A percentile compares a stretch with the other conserved stretches of the same genome.
Conservation (phyloP, 2,888 invertebrate genomes). For the Strigamia transsilvanica region DNA sequence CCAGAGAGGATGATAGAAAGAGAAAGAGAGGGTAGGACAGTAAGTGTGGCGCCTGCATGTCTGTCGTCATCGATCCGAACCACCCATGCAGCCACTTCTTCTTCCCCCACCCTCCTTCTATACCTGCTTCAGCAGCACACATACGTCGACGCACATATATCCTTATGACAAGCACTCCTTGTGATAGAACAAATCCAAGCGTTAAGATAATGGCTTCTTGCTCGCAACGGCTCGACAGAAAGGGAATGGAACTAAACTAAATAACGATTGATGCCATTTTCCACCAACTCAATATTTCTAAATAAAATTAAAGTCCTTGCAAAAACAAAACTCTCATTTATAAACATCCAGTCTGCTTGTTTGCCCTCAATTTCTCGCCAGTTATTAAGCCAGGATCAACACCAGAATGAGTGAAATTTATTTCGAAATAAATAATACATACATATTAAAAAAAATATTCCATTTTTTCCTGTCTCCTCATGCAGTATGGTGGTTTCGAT, state of each 20-base stretch:
- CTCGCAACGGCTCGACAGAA: constrained; percentile 4
- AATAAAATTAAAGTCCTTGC: neutral
- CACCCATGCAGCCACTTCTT: constrained; percentile 38
- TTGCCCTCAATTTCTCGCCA: neutral
- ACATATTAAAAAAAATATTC: too few species aligned
- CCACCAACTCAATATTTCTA: constrained; percentile 6
- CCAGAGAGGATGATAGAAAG: constrained; percentile 10
- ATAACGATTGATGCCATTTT: constrained; percentile 29
- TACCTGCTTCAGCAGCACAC: constrained; percentile 34
- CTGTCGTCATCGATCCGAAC: constrained; percentile 38
- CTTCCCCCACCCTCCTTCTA: constrained; percentile 14
- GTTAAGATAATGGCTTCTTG: constrained; percentile 42
- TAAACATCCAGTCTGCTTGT: neutral
- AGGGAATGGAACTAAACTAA: constrained; percentile 33
- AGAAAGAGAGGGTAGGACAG: constrained; percentile 29
- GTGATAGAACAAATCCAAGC: constrained; percentile 39
- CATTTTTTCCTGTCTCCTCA: neutral
- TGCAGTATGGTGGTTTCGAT: neutral
- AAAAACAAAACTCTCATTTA: neutral
- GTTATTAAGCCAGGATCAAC: neutral
- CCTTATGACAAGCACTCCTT: constrained; percentile 36
- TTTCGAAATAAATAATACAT: too few species aligned
- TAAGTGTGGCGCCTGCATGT: constrained; percentile 24
- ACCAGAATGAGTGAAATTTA: too few species aligned
- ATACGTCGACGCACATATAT: constrained; percentile 39